These are phyloP conservation scores for Lepus europaeus DNA, from an alignment of 2,113 vertebrate species.

Conservation along the genomic window DNA sequence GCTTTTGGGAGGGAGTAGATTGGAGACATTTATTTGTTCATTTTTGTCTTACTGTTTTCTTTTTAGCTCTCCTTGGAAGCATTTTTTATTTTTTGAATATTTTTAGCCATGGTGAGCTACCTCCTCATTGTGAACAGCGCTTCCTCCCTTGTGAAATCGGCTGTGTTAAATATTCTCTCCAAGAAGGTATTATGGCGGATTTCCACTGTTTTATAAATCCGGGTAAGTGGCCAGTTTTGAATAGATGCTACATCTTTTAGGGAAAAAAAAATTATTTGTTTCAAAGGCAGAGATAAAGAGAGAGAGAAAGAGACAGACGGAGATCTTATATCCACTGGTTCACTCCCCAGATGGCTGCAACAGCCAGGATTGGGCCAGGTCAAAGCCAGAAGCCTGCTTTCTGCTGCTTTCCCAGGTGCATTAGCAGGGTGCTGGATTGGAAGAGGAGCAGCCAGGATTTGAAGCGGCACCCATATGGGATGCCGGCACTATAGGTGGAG, in stretches of 20 bases:
- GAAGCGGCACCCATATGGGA: no score
- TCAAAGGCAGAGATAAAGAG: no score
- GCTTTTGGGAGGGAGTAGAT: background rate
- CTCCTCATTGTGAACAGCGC: slow-evolving; percentile 87
- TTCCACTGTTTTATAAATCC: slow-evolving; percentile 91
- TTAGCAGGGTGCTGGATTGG: no score
- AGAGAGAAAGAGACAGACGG: no score
- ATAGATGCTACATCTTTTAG: background rate
- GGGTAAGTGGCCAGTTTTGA: slow-evolving; percentile 79
- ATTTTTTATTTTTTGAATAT: slow-evolving; percentile 90
- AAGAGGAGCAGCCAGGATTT: no score
- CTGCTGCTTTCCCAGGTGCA: no score
- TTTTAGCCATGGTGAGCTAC: slow-evolving; percentile 89
- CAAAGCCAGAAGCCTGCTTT: no score
- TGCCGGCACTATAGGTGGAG: no score
- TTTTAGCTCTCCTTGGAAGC: slow-evolving; percentile 83
- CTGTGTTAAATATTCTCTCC: slow-evolving; percentile 89
- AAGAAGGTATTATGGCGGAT: slow-evolving; percentile 85
- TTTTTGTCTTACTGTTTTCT: background rate
- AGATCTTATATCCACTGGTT: no score
- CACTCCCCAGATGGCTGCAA: no score
- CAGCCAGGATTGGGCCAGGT: no score
- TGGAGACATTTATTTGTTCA: background rate
- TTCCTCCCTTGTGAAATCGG: slow-evolving; percentile 91
- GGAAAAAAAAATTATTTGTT: no score